Conservation (phyloP, 2,888 invertebrate species). For the Pyralis farinalis region DNA sequence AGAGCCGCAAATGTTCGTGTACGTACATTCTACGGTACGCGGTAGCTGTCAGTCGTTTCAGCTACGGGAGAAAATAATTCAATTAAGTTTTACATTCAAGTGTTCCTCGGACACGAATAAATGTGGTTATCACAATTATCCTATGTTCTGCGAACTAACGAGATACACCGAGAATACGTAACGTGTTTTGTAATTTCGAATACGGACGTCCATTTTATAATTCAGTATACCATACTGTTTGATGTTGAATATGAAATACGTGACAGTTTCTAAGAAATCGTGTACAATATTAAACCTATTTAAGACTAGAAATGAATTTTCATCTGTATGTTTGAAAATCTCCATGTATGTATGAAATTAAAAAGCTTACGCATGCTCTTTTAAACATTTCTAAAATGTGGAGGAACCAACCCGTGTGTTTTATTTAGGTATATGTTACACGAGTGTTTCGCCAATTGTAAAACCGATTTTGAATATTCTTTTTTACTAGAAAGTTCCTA, state of each 20-base stretch:
- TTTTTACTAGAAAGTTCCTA: no score
- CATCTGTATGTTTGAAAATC: no score
- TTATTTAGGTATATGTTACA: no score
- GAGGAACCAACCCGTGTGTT: no score
- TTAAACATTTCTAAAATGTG: no score
- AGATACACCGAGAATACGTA: slow-evolving; percentile 29
- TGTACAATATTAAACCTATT: no score
- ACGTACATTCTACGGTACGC: neutral
- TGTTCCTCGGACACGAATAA: slow-evolving; percentile 54
- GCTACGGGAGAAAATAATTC: slow-evolving; percentile 54
- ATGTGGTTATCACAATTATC: slow-evolving; percentile 73
- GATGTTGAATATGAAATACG: slow-evolving; percentile 12
- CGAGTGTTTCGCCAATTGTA: no score
- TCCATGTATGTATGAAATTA: no score
- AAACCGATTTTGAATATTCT: no score
- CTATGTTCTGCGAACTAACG: slow-evolving; percentile 54
- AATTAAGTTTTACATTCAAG: slow-evolving; percentile 66
- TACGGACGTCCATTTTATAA: slow-evolving; percentile 17
- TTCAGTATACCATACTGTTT: slow-evolving; percentile 1
- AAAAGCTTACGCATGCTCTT: no score
- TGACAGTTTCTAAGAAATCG: no score
- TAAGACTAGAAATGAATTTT: no score
- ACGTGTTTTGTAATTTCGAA: slow-evolving; percentile 29
- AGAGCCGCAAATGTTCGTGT: slow-evolving; percentile 1
- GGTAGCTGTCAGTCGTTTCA: slow-evolving; percentile 12